Evolutionary conservation across 2,113 vertebrate species (phyloP).

Genomic region (Vulpes ferrilata): DNA sequence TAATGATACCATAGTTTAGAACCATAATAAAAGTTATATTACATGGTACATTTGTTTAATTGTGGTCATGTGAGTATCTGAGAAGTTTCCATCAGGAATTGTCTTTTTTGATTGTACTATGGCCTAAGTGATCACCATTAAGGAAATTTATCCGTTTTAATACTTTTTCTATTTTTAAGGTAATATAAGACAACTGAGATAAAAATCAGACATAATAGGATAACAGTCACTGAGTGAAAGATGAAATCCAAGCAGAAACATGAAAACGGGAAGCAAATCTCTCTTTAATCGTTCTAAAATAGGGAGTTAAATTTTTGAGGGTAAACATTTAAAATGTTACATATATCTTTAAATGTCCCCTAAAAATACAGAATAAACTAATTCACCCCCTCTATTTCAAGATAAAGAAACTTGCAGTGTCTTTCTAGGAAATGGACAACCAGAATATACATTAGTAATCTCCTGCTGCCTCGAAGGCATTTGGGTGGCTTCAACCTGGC

Average conservation of each 20-base stretch:
- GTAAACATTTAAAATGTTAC: neutral
- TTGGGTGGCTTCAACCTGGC: neutral
- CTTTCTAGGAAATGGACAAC: neutral
- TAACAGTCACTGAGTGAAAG: neutral
- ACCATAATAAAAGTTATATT: neutral
- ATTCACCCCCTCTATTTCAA: neutral
- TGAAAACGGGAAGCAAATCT: neutral
- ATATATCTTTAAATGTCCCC: neutral
- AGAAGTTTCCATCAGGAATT: neutral
- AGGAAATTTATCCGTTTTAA: neutral
- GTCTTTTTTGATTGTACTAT: neutral
- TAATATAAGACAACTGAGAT: neutral
- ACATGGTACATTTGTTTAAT: neutral
- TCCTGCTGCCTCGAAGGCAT: neutral
- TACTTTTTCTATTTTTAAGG: neutral
- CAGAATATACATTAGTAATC: neutral
- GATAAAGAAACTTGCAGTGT: neutral
- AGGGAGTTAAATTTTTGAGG: neutral
- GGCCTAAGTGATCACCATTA: neutral
- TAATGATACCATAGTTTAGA: neutral
- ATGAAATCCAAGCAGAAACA: neutral
- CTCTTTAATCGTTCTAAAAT: neutral
- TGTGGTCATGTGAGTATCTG: neutral
- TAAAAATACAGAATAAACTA: neutral
- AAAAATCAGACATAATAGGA: neutral